These are phyloP conservation scores for Eidolon dupreanum DNA, from an alignment of 2,797 vertebrate genomes.

Conservation along the genomic window DNA sequence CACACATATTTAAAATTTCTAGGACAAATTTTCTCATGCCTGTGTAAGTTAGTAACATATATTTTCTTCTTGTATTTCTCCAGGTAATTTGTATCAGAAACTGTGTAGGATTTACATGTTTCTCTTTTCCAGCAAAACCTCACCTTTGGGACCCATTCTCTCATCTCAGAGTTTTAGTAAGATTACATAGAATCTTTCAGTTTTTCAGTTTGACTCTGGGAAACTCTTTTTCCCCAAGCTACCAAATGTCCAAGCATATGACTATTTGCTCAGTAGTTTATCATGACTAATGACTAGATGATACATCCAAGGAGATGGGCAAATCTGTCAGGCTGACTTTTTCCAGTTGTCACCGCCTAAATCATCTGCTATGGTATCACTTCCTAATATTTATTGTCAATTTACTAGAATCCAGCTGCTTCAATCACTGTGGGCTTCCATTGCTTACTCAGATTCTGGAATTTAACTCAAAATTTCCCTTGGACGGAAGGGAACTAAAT, in stretches of 20 bases:
- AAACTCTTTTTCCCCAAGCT: neutral
- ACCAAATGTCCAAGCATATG: neutral
- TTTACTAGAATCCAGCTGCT: neutral
- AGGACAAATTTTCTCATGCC: neutral
- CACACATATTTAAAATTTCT: neutral
- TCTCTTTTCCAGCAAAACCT: neutral
- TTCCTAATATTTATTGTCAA: neutral
- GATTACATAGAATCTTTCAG: neutral
- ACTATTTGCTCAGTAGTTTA: neutral
- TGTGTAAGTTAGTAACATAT: neutral
- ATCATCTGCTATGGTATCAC: neutral
- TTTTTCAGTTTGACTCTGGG: neutral
- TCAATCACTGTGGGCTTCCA: neutral
- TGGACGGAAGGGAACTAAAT: neutral
- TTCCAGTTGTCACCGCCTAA: neutral
- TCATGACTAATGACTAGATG: neutral
- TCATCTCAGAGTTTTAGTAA: conserved; percentile 6
- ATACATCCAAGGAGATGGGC: neutral
- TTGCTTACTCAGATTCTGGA: neutral
- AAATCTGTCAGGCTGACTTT: neutral
- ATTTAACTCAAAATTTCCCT: neutral
- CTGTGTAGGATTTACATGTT: neutral
- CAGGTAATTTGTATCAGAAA: neutral
- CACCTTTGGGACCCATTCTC: neutral
- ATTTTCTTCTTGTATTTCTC: neutral